Evolutionary conservation across 1,140 invertebrate genomes (phyloP).

Genomic region (Ceratina calcarata): DNA sequence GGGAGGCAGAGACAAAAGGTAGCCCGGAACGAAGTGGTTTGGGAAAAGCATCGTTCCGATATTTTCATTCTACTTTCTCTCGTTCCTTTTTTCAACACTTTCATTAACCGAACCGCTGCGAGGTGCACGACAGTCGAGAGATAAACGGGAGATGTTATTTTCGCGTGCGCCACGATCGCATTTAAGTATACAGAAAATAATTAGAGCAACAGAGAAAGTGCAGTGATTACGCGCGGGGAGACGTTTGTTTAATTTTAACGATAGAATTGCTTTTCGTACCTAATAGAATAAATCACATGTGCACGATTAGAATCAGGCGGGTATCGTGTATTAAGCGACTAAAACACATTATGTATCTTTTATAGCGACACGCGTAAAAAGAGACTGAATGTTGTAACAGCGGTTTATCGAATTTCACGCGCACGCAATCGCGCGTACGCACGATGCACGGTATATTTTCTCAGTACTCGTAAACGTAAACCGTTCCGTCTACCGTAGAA

Average conservation of each 20-base stretch:
- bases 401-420: not conserved
- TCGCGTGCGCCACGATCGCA: not conserved
- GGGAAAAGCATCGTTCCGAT: not conserved
- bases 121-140: not conserved
- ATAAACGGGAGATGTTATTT: not conserved
- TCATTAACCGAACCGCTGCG: not conserved
- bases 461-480: not conserved
- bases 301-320: too few relatives aligned
- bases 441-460: slow-evolving; percentile 1
- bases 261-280: not conserved
- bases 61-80: slow-evolving; percentile 10
- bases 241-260: not conserved
- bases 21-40: not conserved
- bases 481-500: slow-evolving; percentile 4
- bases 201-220: slow-evolving; percentile 36
- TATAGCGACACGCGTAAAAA: too few relatives aligned
- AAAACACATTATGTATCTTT: too few relatives aligned
- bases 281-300: not conserved
- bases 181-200: slow-evolving; percentile 29
- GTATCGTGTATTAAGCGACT: too few relatives aligned
- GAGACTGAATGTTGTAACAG: not conserved
- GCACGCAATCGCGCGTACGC: not conserved
- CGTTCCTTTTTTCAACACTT: not conserved
- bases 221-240: not conserved
- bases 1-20: not conserved